Base-by-base conservation (phyloP, 2,797 vertebrate species). In the Novumbra hubbsi region DNA sequence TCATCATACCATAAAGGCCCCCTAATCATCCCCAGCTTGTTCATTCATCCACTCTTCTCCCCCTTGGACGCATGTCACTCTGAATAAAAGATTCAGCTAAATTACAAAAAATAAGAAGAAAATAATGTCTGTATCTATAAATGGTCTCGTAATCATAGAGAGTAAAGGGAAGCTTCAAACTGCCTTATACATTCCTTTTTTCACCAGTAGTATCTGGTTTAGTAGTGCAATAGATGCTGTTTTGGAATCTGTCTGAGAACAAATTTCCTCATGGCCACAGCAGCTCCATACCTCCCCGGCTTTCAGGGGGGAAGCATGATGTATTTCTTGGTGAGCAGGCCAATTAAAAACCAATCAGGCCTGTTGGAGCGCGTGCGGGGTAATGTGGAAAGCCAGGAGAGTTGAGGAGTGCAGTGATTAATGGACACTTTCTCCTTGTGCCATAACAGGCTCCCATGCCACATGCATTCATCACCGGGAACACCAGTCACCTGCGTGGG, bases 261-360 rank as follows among this genome's bases (percentile, higher is more conserved):
- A 24, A n/a, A 57, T n/a, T 24, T 24, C 86, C 85, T 81, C 49
- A 11, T 3, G 41, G 41, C 55, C 24, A 27, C 12, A 60, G 55
- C 55, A 60, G 21, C 55, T 60, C 76, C 76, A 82, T 80, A 75
- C 73, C 77, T 87, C 71, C 24, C 52, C 81, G 82, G 79, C 81
- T 83, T 82, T 85, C 86, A 83, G 66, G 3, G 87, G 85, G 83
- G 88, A 90, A 92, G 91, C 90, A 90, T 91, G 91, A 94, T 94
- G 88, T 93, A 92, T 93, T 91, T 92, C 91, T 87, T 89, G 85
- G 88, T 83, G 85, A 87, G 88, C 83, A 85, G 89, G 91, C 91
- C 93, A 94, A 94, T 94, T 94, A 94, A 94, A 94, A 94, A 92
- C 90, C 92, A 92, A 94, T 94, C 92, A 92, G 88, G 92, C 85